Conservation (phyloP, 2,797 vertebrate species). For the Periophthalmus magnuspinnatus region DNA sequence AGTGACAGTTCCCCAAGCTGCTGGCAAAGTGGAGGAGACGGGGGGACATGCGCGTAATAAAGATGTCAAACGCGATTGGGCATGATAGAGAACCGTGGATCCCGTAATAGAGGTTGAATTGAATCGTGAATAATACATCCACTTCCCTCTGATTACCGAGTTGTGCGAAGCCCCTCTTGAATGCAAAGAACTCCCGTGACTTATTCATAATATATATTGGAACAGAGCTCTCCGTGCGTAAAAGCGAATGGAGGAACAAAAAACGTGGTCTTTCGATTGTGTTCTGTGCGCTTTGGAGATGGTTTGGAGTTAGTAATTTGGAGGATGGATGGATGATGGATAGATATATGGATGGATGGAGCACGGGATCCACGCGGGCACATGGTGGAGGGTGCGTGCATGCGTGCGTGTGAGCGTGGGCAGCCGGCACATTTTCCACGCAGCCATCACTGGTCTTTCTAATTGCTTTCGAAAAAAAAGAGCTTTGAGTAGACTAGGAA, state of each 20-base stretch:
- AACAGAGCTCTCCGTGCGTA: conserved; percentile 52
- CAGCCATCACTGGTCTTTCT: conserved; percentile 22
- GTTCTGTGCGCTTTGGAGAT: neutral
- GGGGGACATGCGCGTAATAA: conserved; percentile 53
- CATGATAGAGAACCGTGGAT: conserved; percentile 55
- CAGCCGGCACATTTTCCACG: conserved; percentile 27
- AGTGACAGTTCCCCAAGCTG: conserved; percentile 24
- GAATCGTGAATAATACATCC: conserved; percentile 71
- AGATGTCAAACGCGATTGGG: conserved; percentile 64
- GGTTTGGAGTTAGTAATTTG: conserved; percentile 22
- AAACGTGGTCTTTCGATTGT: neutral
- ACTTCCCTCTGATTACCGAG: conserved; percentile 60
- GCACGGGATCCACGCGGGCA: conserved; percentile 21
- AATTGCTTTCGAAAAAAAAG: conserved; percentile 2
- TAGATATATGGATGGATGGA: neutral
- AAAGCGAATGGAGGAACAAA: neutral
- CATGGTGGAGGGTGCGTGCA: conserved; percentile 52
- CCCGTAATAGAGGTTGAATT: conserved; percentile 61
- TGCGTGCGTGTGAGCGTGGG: conserved; percentile 23
- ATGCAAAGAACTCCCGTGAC: conserved; percentile 43
- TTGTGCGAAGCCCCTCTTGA: conserved; percentile 44
- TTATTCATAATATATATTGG: conserved; percentile 66
- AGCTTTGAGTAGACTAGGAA: neutral
- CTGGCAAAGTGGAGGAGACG: conserved; percentile 41
- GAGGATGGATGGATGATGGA: neutral